These are phyloP conservation scores for Hydroisotoma schaefferi DNA, from an alignment of 2,888 invertebrate species.

Conservation along the genomic window DNA sequence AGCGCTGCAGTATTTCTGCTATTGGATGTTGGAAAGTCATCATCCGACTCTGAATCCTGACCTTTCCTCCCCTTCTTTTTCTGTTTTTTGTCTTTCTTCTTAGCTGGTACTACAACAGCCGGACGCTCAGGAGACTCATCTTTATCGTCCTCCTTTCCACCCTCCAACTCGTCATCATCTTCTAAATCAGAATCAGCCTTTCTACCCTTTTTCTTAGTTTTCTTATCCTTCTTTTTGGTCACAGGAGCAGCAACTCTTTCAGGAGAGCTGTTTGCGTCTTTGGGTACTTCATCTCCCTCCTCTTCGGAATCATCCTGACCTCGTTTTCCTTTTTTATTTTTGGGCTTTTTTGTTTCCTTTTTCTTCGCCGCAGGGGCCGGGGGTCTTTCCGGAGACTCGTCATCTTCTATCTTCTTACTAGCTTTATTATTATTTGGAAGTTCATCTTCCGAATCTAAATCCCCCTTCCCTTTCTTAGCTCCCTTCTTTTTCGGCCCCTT, in stretches of 20 bases:
- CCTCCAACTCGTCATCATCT: conserved; percentile 18
- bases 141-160: conserved; percentile 32
- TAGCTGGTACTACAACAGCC: conserved; percentile 35
- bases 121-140: conserved; percentile 52
- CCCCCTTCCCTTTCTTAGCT: conserved; percentile 8
- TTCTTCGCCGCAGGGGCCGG: background rate
- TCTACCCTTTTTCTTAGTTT: conserved; percentile 18
- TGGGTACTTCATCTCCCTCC: conserved; percentile 11
- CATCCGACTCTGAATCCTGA: conserved; percentile 48
- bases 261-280: background rate
- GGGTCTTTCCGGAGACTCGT: conserved; percentile 1
- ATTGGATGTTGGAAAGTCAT: conserved; percentile 25
- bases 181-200: conserved; percentile 39
- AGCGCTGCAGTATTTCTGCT: conserved; percentile 1
- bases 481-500: conserved; percentile 16
- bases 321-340: conserved; percentile 9
- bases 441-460: background rate
- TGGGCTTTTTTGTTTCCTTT: background rate
- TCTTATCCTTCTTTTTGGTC: conserved; percentile 7
- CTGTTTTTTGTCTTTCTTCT: conserved; percentile 52
- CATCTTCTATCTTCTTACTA: background rate
- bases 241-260: background rate
- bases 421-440: background rate
- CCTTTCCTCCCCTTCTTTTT: conserved; percentile 54
- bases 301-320: conserved; percentile 16